These are phyloP conservation scores for Phlogophora meticulosa DNA, from an alignment of 2,888 invertebrate species.

Conservation along the genomic window DNA sequence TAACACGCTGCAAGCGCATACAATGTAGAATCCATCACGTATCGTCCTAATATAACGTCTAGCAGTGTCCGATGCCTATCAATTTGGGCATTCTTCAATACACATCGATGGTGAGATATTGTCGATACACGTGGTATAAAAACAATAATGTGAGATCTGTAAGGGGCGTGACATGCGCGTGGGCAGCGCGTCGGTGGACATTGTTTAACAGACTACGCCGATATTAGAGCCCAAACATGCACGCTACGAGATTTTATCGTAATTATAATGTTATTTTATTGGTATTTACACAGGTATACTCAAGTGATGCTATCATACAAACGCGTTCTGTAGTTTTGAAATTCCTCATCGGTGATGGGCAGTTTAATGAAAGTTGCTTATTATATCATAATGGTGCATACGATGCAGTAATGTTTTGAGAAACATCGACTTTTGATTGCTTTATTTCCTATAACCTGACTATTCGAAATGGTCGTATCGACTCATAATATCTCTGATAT, in stretches of 20 bases:
- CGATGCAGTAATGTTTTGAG: slow-evolving; percentile 22
- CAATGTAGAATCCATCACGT: slow-evolving; percentile 70
- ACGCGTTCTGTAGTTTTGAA: slow-evolving; percentile 59
- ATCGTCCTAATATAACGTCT: slow-evolving; percentile 68
- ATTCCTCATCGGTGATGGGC: slow-evolving; percentile 57
- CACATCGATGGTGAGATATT: slow-evolving; percentile 80
- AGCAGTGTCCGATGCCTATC: slow-evolving; percentile 70
- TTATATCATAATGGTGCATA: slow-evolving; percentile 36
- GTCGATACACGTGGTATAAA: slow-evolving; percentile 69
- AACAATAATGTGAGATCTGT: slow-evolving; percentile 81
- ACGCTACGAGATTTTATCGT: slow-evolving; percentile 84
- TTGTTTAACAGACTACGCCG: slow-evolving; percentile 82
- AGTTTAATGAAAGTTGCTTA: slow-evolving; percentile 51
- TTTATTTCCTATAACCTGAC: slow-evolving; percentile 44
- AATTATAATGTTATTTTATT: slow-evolving; percentile 89
- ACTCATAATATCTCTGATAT: slow-evolving; percentile 21
- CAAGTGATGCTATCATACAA: slow-evolving; percentile 72
- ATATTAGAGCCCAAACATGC: slow-evolving; percentile 85
- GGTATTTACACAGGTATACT: slow-evolving; percentile 85
- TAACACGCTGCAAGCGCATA: slow-evolving; percentile 60
- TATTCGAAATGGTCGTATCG: slow-evolving; percentile 4
- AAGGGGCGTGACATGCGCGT: slow-evolving; percentile 85
- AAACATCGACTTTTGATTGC: slow-evolving; percentile 41
- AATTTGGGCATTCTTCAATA: slow-evolving; percentile 72
- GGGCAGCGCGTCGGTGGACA: slow-evolving; percentile 88